These are phyloP conservation scores for Cyclura pinguis DNA, from an alignment of 2,797 vertebrate genomes.

Conservation along the genomic window DNA sequence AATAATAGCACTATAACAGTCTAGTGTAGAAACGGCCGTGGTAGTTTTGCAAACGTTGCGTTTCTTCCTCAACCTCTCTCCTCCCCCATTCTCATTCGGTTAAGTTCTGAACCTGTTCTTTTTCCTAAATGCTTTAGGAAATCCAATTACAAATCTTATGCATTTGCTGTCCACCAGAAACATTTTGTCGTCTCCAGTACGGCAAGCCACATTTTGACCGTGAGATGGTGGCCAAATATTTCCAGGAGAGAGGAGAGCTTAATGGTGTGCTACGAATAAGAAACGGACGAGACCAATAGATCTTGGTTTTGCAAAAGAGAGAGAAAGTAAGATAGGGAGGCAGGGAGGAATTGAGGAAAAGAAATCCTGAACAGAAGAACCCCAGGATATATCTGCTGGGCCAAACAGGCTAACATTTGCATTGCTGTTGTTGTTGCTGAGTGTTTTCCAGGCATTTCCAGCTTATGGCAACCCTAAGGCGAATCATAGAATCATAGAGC, in stretches of 20 bases:
- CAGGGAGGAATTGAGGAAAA: background rate
- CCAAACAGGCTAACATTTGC: background rate
- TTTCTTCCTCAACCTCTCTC: too few species aligned
- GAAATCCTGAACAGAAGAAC: background rate
- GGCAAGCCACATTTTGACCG: background rate
- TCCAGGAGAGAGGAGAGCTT: background rate
- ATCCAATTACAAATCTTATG: background rate
- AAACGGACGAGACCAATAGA: background rate
- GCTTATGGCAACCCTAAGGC: too few species aligned
- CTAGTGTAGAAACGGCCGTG: too few species aligned
- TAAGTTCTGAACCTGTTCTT: background rate
- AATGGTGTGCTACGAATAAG: background rate
- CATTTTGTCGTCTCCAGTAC: background rate
- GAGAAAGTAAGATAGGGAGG: background rate
- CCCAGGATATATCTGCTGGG: background rate
- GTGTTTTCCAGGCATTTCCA: too few species aligned
- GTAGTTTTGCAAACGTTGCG: too few species aligned
- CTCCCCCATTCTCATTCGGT: too few species aligned
- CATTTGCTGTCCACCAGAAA: background rate
- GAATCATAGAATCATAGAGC: too few species aligned
- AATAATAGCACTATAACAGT: too few species aligned
- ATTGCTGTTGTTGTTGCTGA: background rate
- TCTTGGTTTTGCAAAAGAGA: background rate
- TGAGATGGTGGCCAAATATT: background rate
- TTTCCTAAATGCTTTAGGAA: background rate